A percentile compares a stretch with the other conserved stretches of the same genome.
These are phyloP conservation scores for Hyperoplus immaculatus DNA, from an alignment of 2,797 vertebrate species.

Conservation along the genomic window DNA sequence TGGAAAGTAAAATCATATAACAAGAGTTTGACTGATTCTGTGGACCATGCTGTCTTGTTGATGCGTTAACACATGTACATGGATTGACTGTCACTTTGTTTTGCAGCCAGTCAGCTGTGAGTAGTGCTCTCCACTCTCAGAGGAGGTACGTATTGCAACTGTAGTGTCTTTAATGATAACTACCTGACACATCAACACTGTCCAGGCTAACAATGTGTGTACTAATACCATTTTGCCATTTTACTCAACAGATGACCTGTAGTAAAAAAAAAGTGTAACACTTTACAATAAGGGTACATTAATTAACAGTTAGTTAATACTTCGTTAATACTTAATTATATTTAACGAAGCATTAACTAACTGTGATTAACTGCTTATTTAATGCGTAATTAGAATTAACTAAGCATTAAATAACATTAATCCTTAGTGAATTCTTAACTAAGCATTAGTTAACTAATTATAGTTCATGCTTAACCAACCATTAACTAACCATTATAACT, in stretches of 20 bases:
- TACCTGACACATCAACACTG: slow-evolving; percentile 11
- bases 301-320: background rate
- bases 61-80: background rate
- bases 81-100: slow-evolving; percentile 68
- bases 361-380: too few species aligned
- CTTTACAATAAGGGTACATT: background rate
- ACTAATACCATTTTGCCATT: background rate
- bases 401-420: too few species aligned
- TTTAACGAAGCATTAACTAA: too few species aligned
- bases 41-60: background rate
- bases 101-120: slow-evolving; percentile 96
- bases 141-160: slow-evolving; percentile 89
- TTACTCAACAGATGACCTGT: too few species aligned
- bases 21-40: background rate
- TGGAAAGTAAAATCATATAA: background rate
- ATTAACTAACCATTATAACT: too few species aligned
- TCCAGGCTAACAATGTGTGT: slow-evolving; percentile 1
- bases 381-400: too few species aligned
- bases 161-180: too few species aligned
- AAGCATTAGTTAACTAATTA: too few species aligned
- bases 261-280: background rate
- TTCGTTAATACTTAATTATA: background rate
- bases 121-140: slow-evolving; percentile 93
- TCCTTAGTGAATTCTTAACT: too few species aligned
- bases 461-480: too few species aligned